Conservation (phyloP, 2,888 invertebrate species). For the Endotricha flammealis region DNA sequence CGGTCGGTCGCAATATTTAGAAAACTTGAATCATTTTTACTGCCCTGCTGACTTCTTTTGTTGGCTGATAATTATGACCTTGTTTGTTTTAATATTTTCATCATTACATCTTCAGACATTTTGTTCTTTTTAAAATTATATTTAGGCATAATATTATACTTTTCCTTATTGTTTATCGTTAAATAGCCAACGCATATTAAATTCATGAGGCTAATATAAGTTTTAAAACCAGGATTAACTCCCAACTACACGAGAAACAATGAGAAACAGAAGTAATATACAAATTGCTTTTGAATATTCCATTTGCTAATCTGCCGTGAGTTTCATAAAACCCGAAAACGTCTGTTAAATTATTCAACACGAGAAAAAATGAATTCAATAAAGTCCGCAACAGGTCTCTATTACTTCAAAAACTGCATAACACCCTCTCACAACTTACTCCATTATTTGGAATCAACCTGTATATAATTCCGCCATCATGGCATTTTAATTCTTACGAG, state of each 20-base stretch:
- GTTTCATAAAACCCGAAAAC: constrained; percentile 4
- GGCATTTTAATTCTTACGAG: constrained; percentile 27
- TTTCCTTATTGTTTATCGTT: too few relatives aligned
- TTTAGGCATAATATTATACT: too few relatives aligned
- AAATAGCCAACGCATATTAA: background rate
- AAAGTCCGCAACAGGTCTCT: constrained; percentile 49
- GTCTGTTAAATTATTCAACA: constrained; percentile 20
- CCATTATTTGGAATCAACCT: constrained; percentile 51
- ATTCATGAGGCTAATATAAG: background rate
- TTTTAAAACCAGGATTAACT: too few relatives aligned
- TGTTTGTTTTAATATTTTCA: too few relatives aligned
- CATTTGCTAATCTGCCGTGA: background rate
- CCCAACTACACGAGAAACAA: too few relatives aligned
- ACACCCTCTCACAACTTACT: constrained; percentile 44
- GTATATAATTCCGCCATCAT: constrained; percentile 21
- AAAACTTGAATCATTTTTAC: too few relatives aligned
- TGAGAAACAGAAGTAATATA: background rate
- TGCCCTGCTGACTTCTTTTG: too few relatives aligned
- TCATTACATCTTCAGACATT: too few relatives aligned
- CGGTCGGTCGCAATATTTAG: too few relatives aligned
- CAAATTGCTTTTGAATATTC: background rate
- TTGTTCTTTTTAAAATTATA: too few relatives aligned
- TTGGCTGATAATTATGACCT: too few relatives aligned
- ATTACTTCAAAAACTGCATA: constrained; percentile 39
- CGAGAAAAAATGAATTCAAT: constrained; percentile 32